Base-by-base conservation (phyloP, 2,113 vertebrate species). In the Poicephalus meyeri region DNA sequence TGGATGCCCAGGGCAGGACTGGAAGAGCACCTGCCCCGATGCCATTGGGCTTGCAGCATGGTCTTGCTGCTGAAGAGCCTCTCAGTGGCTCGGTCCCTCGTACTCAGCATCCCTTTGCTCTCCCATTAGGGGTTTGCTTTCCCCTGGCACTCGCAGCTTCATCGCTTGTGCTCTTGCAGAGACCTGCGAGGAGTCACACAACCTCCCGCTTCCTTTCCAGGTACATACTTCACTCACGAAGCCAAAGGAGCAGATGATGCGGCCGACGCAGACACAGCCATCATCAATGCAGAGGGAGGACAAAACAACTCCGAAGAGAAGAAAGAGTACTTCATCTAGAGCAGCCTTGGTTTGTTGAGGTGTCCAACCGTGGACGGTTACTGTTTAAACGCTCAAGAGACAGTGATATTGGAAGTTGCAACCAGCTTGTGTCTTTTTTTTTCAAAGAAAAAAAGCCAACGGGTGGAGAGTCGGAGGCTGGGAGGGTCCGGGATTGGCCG, bases 301-400 rank as follows among this genome's bases (percentile, higher is more conserved):
- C 99, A 99, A 97, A 99, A 98, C 99, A 99, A 99, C 98, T 99
- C 99, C 0, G 99, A 99, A 49, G 99, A 99, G 97, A 99, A 99
- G 98, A 99, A 99, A 97, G 99, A 99, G 98, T 99, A 99, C 98
- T 99, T 99, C 98, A 99, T 99, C 98, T 99, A 98, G 99, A 97
- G 94, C 98, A 97, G 98, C 98, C 98, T 98, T 97, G 98, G 96
- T 98, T 97, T 87, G 97, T 46, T 97, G 98, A 97, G 91, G 98
- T 98, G 98, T 98, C 98, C 98, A 97, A 96, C 97, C 26, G 97
- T 88, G 97, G 98, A 98, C 94, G 73, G 97, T 94, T 91, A 93
- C 98, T 89, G 92, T 97, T 97, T 97, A 98, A 98, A 97, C 16
- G 96, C 97, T 97, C 97, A 94, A 98, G 96, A 98, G 98, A 98